These are phyloP conservation scores for Sinosuthora webbiana DNA, from an alignment of 2,113 vertebrate species.

Conservation along the genomic window DNA sequence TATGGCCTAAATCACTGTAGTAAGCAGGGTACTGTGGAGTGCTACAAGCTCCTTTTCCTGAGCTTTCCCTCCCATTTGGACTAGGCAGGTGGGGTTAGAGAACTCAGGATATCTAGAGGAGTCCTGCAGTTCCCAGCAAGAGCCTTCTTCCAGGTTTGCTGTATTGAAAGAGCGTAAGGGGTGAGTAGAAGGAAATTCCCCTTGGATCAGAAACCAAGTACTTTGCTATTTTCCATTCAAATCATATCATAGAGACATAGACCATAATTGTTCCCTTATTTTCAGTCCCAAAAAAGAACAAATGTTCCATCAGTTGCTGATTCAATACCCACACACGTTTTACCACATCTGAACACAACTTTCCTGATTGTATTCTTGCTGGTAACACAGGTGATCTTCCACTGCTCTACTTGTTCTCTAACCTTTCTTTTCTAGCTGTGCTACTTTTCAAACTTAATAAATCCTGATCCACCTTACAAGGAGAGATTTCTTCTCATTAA, in stretches of 20 bases:
- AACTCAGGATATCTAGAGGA: neutral
- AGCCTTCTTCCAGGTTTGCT: neutral
- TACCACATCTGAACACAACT: neutral
- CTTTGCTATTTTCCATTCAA: neutral
- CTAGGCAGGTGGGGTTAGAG: neutral
- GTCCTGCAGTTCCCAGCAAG: neutral
- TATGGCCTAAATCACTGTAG: neutral
- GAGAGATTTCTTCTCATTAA: neutral
- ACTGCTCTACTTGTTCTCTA: neutral
- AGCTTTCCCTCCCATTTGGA: neutral
- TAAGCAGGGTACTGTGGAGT: neutral
- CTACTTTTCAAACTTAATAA: neutral
- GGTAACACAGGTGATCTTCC: neutral
- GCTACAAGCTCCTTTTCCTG: neutral
- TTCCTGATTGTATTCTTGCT: neutral
- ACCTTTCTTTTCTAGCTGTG: neutral
- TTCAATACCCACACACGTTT: neutral
- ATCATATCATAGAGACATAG: neutral
- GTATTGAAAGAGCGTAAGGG: fast-evolving
- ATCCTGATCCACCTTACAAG: neutral
- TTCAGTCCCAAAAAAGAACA: neutral
- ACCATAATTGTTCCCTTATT: neutral
- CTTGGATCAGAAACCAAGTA: neutral
- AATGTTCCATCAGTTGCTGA: neutral
- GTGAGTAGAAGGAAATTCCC: neutral